Percentiles rank a stretch among this genome's conserved stretches.
Evolutionary conservation across 2,888 invertebrate genomes (phyloP).

Genomic region (Apamea monoglypha): DNA sequence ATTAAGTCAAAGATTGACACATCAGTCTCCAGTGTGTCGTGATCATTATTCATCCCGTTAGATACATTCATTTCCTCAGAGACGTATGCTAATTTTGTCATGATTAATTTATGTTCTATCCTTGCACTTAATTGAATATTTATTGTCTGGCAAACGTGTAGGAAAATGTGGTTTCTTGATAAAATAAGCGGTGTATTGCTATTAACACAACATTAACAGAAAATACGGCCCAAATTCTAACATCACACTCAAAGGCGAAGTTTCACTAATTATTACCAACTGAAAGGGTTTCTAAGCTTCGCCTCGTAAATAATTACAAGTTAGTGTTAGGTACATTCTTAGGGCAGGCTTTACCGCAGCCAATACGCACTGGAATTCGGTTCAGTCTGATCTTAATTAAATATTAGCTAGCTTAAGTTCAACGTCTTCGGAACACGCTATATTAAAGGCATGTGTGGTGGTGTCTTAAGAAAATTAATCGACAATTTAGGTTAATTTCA

Average conservation of each 20-base stretch:
- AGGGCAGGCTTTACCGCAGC: conserved; percentile 36
- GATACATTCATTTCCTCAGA: conserved; percentile 61
- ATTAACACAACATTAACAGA: conserved; percentile 16
- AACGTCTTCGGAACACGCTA: conserved; percentile 17
- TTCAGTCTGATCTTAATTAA: conserved; percentile 50
- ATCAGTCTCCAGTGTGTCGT: conserved; percentile 65
- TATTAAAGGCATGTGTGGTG: conserved; percentile 18
- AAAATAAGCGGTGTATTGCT: too few relatives aligned
- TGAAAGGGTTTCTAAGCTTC: conserved; percentile 49
- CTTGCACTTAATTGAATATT: conserved; percentile 55
- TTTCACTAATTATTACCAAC: conserved; percentile 53
- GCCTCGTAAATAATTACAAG: conserved; percentile 56
- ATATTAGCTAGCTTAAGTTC: conserved; percentile 44
- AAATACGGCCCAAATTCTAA: conserved; percentile 29
- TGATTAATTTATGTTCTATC: conserved; percentile 61
- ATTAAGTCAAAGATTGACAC: conserved; percentile 71
- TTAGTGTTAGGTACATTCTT: conserved; percentile 57
- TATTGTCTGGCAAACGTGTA: conserved; percentile 24
- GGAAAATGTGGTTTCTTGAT: not conserved
- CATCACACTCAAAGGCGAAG: conserved; percentile 17
- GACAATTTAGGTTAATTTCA: conserved; percentile 15
- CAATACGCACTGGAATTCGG: conserved; percentile 51
- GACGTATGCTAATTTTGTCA: conserved; percentile 64
- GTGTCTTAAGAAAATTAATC: conserved; percentile 21
- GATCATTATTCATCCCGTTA: conserved; percentile 61